Evolutionary conservation across 2,888 invertebrate species (phyloP).

Genomic region (Tineola bisselliella): DNA sequence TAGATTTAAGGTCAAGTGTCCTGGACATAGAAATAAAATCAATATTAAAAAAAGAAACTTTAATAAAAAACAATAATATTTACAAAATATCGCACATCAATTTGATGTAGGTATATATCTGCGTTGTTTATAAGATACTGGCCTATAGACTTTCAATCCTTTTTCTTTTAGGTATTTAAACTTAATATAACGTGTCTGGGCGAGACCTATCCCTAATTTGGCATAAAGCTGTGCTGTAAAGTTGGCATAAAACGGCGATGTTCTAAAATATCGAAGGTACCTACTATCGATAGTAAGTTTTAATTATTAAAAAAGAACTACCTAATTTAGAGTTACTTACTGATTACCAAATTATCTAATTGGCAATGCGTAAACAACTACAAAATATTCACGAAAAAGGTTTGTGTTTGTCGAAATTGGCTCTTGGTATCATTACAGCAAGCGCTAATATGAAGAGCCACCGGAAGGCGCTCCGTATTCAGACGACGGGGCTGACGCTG

Average conservation of each 20-base stretch:
- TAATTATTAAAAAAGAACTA: no score
- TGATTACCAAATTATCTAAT: no score
- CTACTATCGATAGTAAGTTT: no score
- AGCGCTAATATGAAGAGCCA: constrained; percentile 15
- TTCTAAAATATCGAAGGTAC: neutral
- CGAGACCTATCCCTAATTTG: constrained; percentile 5
- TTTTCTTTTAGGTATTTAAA: neutral
- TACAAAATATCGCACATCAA: constrained; percentile 59
- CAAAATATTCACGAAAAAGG: neutral
- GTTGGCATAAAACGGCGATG: neutral
- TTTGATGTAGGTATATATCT: constrained; percentile 53
- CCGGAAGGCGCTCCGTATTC: constrained; percentile 70
- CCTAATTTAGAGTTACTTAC: no score
- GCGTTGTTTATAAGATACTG: constrained; percentile 2
- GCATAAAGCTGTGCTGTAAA: constrained; percentile 2
- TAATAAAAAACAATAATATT: constrained; percentile 53
- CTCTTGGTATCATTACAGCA: neutral
- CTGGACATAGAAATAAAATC: neutral
- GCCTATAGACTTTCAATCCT: constrained; percentile 11
- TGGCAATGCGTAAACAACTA: neutral
- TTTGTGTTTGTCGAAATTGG: neutral
- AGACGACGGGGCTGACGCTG: constrained; percentile 57
- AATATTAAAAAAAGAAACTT: constrained; percentile 2
- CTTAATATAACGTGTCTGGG: neutral
- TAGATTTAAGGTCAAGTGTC: no score